Base-by-base conservation (phyloP, 2,113 vertebrate genomes). In the Clinocottus analis region DNA sequence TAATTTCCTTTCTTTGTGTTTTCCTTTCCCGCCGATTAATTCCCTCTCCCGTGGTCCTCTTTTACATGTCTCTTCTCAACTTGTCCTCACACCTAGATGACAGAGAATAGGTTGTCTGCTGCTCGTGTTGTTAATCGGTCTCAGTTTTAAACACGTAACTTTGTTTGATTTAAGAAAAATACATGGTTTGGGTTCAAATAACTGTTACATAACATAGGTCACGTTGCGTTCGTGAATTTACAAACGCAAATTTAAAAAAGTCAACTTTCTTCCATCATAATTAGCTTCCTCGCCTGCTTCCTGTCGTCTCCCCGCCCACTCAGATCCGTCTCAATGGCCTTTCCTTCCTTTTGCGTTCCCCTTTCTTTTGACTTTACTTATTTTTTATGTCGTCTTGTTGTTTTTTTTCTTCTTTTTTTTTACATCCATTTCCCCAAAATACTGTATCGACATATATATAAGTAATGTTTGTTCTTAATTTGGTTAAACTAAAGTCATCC, bases 1-100 rank as follows among this genome's bases (percentile, higher is more conserved):
- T 76, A n/a, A 27, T 67, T 69, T 49, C 47, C 73, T 78, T 27
- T 69, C 80, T 75, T 81, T 11, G 29, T 65, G 43, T 63, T 49
- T 82, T 21, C 25, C 45, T 75, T 75, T 74, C n/a, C 60, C 19
- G 27, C 29, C 56, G 29, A n/a, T 75, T 31, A 58, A 58, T 66
- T 82, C 39, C 72, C 71, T 80, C 59, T 62, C n/a, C 19, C 33
- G 33, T 33, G 33, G 66, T 41, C n/a, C 2, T 53, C 47, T 84
- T 31, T 63, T 47, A 61, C 69, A 43, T 33, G 7, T 62, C 37
- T 25, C 59, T 6, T 65, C 58, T 1, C n/a, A 51, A 51, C 49
- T n/a, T 2, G 21, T 21, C 49, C 47, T 51, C 8, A 4, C 21
- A 25, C 4, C 51, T 25, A 55, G 25, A 55, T 5, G 4, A 25